Conservation (phyloP, 2,797 vertebrate genomes). For the Heteromormyrus szaboi region DNA sequence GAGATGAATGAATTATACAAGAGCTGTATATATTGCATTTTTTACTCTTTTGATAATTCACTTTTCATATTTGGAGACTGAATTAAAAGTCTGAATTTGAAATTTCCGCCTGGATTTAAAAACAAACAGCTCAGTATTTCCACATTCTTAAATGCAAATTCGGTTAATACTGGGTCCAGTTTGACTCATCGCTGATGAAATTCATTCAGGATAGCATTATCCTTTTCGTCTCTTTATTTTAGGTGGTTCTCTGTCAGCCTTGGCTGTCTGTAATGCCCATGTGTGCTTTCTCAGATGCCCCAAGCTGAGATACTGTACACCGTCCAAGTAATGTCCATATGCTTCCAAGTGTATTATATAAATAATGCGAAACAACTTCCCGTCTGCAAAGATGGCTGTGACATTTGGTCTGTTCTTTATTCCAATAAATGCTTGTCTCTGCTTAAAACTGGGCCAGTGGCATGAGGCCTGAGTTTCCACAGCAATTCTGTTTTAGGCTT, state of each 20-base stretch:
- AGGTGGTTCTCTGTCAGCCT: not conserved
- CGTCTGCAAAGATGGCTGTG: not conserved
- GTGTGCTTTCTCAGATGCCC: not conserved
- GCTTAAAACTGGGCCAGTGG: not conserved
- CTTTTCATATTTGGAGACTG: not conserved
- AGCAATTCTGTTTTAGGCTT: not conserved
- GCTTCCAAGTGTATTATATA: constrained; percentile 1
- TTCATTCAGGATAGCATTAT: not conserved
- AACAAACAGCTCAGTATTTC: not conserved
- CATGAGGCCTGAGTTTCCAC: not conserved
- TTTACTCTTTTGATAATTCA: not conserved
- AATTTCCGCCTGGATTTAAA: not conserved
- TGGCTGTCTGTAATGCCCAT: not conserved
- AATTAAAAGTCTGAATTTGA: not conserved
- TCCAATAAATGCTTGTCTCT: not conserved
- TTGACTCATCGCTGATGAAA: not conserved
- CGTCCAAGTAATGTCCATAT: not conserved
- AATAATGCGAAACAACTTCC: not conserved
- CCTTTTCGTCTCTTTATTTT: not conserved
- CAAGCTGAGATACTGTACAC: not conserved
- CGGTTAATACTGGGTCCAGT: not conserved
- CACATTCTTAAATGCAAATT: not conserved
- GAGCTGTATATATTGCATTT: not conserved
- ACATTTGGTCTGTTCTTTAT: not conserved
- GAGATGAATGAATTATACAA: not conserved